Percentiles rank a stretch among this genome's conserved stretches.
Evolutionary conservation across 1,140 invertebrate species (phyloP).

Genomic region (Brachionus manjavacas): DNA sequence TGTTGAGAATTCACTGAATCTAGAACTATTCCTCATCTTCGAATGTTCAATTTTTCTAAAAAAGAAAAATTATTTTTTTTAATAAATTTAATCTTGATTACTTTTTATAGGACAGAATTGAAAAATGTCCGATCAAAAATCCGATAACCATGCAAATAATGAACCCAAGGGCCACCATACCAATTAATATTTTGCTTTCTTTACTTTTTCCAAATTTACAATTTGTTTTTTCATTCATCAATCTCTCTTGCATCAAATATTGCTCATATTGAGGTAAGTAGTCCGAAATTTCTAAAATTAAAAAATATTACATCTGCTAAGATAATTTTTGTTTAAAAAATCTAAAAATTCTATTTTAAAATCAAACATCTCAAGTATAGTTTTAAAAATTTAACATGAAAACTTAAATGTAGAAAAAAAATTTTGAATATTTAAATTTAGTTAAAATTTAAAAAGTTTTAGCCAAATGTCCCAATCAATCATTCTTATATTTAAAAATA

Average conservation of each 20-base stretch:
- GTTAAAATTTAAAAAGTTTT: too few relatives aligned
- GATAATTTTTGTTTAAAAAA: too few relatives aligned
- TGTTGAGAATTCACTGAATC: neutral
- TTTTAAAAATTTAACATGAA: too few relatives aligned
- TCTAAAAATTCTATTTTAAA: too few relatives aligned
- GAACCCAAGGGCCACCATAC: neutral
- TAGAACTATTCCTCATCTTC: neutral
- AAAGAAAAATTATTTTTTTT: neutral
- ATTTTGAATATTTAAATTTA: too few relatives aligned
- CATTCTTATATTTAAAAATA: too few relatives aligned
- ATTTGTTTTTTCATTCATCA: neutral
- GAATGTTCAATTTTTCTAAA: neutral
- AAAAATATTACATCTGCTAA: neutral
- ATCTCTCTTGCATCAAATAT: conserved; percentile 1
- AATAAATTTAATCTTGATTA: neutral
- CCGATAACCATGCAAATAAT: neutral
- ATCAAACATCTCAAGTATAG: too few relatives aligned
- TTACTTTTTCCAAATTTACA: conserved; percentile 39
- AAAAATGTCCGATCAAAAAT: conserved; percentile 22
- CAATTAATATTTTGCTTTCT: conserved; percentile 38
- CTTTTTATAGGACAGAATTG: conserved; percentile 23
- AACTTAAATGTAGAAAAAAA: too few relatives aligned
- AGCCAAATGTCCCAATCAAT: too few relatives aligned
- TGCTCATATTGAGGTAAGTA: neutral
- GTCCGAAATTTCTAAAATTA: neutral